Base-by-base conservation (phyloP, 2,888 invertebrate species). In the Cryptus viduatorius region DNA sequence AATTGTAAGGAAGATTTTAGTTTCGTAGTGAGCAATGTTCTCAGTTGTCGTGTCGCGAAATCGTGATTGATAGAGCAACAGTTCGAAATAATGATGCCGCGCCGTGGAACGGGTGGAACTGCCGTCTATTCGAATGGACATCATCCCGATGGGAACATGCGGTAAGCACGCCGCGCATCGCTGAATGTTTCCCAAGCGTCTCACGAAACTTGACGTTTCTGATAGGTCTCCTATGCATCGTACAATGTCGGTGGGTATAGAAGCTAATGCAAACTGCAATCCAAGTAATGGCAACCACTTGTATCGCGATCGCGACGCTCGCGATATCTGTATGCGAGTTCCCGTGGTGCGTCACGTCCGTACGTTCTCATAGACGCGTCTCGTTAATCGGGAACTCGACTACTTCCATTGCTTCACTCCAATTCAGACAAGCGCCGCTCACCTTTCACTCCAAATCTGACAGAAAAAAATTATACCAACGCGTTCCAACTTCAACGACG, bases 1-100 rank as follows among this genome's bases (percentile, higher is more conserved):
- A 61, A 61, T 61, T n/a, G 29, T 31, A 5, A n/a, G 7, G n/a
- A 31, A 14, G 14, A 61, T 4, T 24, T 37, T 5, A 31, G 31
- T 31, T 61, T n/a, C 59, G 12, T 0, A 59, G 59, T 59, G 29
- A 61, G 61, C 31, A 29, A 61, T 5, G 61, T 61, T 31, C 61
- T 31, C 37, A 10, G 16, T 37, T 16, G 19, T 29, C 42, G 42
- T 48, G 8, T 68, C 19, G 84, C 73, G 82, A 88, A 90, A 92
- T 92, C 90, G 91, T 92, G 92, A 92, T 92, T 92, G 92, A 92
- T 92, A 91, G 89, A 89, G 86, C 87, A 88, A 89, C 88, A 87
- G 59, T 31, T 82, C 29, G 89, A 88, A 88, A 90, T 89, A 29
- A 87, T 87, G 68, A 75, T 69, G 85, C 87, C 89, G 75, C 77